These are phyloP conservation scores for Notarius lentiginosus DNA, from an alignment of 2,113 vertebrate species.

Conservation along the genomic window DNA sequence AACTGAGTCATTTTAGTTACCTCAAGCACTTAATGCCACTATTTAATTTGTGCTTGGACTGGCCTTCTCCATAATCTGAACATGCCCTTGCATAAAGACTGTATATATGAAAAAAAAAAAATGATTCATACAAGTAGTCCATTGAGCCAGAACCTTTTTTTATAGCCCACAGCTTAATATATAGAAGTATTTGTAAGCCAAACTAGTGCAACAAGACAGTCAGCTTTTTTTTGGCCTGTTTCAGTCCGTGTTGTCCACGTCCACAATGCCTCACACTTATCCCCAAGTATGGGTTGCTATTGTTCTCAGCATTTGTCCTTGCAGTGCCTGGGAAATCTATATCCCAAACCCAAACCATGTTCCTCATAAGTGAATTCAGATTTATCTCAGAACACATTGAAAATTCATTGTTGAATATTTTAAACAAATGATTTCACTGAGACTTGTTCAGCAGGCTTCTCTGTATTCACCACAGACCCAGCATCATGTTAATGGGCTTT, in stretches of 20 bases:
- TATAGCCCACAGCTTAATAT: background rate
- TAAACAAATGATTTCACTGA: background rate
- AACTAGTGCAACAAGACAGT: conserved; percentile 6
- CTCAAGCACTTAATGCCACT: conserved; percentile 50
- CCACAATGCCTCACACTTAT: conserved; percentile 20
- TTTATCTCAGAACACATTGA: conserved; percentile 49
- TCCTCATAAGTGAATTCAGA: conserved; percentile 12
- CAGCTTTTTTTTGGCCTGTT: conserved; percentile 10
- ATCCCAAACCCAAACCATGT: conserved; percentile 48
- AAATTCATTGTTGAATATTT: background rate
- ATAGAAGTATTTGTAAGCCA: background rate
- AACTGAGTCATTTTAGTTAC: conserved; percentile 53
- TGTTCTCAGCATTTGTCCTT: conserved; percentile 32
- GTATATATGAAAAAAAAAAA: conserved; percentile 34
- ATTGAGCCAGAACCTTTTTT: conserved; percentile 29
- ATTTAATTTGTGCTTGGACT: conserved; percentile 49
- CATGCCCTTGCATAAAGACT: conserved; percentile 51
- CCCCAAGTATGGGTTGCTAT: conserved; percentile 12
- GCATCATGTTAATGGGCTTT: conserved; percentile 49
- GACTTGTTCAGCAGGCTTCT: too few species aligned
- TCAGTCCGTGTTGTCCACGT: background rate
- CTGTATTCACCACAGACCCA: conserved; percentile 28
- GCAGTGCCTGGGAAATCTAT: conserved; percentile 46
- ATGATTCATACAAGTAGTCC: conserved; percentile 49
- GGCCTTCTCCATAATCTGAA: conserved; percentile 47